Base-by-base conservation (phyloP, 2,888 invertebrate species). In the Lingula anatina region DNA sequence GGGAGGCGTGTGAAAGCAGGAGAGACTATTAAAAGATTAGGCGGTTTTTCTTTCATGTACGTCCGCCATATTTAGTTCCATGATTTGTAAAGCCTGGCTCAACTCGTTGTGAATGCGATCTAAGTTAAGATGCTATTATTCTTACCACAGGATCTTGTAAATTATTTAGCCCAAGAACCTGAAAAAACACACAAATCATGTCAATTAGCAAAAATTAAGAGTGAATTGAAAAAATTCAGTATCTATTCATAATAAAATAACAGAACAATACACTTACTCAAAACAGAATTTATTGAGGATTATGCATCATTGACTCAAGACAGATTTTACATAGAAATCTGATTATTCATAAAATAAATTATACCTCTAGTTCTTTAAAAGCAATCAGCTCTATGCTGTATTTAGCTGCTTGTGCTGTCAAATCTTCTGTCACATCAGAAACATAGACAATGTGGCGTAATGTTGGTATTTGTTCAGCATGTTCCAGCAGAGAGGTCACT, bases 351-450 rank as follows among this genome's bases (percentile, higher is more conserved):
- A n/a, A n/a, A n/a, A n/a, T n/a, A n/a, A n/a, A n/a, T n/a, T n/a
- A n/a, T n/a, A 85, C 84, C 80, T 93, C 93, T 12, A 94, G 84
- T 66, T 93, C 91, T 54, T 85, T 85, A 74, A 90, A 91, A 64
- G 84, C 85, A 50, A 89, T 67, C 41, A 93, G 83, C 61, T 90
- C 89, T 25, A 94, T 85, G 31, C 89, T 88, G 49, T 86, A 84
- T 76, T 88, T 87, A 71, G 85, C 85, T 15, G 92, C 94, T 61
- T 88, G 82, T 70, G 88, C 86, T 58, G 84, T 82, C 21, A 90
- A 90, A 31, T 89, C 87, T 28, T 87, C 85, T 51, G 86, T 83
- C 0, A 88, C 84, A 59, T 88, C 87, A 70, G 86, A 90, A 61
- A 92, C 86, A 46, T 88, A 84, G 51, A 95, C 85, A 54, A 95